phyloP scores from a whole-genome alignment of 2,888 invertebrate species.

The Leistus spinibarbis region DNA sequence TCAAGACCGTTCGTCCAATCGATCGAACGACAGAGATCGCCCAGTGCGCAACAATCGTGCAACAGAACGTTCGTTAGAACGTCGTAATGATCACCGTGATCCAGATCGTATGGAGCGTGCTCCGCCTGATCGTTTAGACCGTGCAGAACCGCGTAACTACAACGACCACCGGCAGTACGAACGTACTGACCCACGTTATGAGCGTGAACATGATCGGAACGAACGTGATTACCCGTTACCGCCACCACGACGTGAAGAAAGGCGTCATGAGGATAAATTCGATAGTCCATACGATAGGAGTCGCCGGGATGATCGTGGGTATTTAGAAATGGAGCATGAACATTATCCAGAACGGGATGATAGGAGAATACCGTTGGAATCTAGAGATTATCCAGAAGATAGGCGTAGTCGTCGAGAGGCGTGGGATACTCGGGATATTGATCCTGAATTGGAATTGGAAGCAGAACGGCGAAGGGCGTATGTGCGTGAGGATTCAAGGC shows the following conservation, averaged over 20 bases:
- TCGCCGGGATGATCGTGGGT: conserved; percentile 57
- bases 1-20: conserved; percentile 62
- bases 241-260: conserved; percentile 50
- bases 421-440: conserved; percentile 54
- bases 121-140: conserved; percentile 29
- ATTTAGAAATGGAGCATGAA: conserved; percentile 52
- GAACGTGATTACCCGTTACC: conserved; percentile 51
- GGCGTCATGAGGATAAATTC: conserved; percentile 53
- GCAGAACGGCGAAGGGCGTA: conserved; percentile 47
- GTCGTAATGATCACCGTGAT: conserved; percentile 48
- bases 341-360: conserved; percentile 54
- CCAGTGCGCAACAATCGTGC: conserved; percentile 40
- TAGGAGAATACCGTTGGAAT: conserved; percentile 47
- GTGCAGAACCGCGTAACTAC: conserved; percentile 44
- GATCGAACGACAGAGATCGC: conserved; percentile 58
- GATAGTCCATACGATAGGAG: conserved; percentile 58
- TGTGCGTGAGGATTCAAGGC: conserved; percentile 49
- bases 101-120: conserved; percentile 30
- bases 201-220: conserved; percentile 52
- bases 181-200: conserved; percentile 49
- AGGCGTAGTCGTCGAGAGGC: conserved; percentile 52
- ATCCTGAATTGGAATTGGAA: conserved; percentile 47
- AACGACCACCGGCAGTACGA: conserved; percentile 48
- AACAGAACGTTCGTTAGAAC: conserved; percentile 46
- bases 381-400: conserved; percentile 53